A percentile compares a stretch with the other conserved stretches of the same genome.
These are phyloP conservation scores for Rhopilema esculentum DNA, from an alignment of 30 jellyfish, hydroid and myxozoan genomes.

Conservation along the genomic window DNA sequence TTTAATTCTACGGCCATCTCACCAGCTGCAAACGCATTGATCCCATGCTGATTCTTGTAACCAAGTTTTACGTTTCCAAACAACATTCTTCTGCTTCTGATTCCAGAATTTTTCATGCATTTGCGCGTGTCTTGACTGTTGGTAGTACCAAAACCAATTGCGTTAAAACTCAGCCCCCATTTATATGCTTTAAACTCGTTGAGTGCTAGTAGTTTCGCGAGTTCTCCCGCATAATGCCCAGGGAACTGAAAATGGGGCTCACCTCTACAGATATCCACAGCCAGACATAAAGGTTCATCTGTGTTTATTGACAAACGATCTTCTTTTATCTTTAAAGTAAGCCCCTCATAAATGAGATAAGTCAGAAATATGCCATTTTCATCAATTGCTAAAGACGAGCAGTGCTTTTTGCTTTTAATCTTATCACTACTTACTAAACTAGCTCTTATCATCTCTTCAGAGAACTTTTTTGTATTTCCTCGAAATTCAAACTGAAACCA, in stretches of 20 bases:
- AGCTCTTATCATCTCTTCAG: conserved; percentile 72
- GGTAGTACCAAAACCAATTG: conserved; percentile 74
- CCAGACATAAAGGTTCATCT: conserved; percentile 64
- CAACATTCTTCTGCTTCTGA: conserved; percentile 29
- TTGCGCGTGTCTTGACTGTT: conserved; percentile 34
- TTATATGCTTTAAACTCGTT: conserved; percentile 71
- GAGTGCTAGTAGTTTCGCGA: conserved; percentile 64
- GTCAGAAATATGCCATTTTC: conserved; percentile 56
- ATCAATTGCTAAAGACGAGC: conserved; percentile 79
- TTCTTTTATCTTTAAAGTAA: conserved; percentile 29
- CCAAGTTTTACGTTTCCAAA: conserved; percentile 68
- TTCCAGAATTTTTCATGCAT: conserved; percentile 26
- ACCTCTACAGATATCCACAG: conserved; percentile 73
- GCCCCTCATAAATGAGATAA: conserved; percentile 57
- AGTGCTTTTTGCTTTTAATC: conserved; percentile 31
- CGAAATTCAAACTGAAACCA: conserved; percentile 72
- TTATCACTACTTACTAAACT: conserved; percentile 56
- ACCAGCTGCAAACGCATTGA: conserved; percentile 68
- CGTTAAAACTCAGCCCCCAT: conserved; percentile 62
- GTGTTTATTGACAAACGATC: conserved; percentile 25
- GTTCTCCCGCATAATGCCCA: conserved; percentile 32
- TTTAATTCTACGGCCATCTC: conserved; percentile 52
- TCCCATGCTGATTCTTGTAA: conserved; percentile 38
- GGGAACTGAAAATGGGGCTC: conserved; percentile 87
- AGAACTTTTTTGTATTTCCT: conserved; percentile 37